phyloP scores from a whole-genome alignment of 2,797 vertebrate genomes.

The Pseudomugil tenellus region DNA sequence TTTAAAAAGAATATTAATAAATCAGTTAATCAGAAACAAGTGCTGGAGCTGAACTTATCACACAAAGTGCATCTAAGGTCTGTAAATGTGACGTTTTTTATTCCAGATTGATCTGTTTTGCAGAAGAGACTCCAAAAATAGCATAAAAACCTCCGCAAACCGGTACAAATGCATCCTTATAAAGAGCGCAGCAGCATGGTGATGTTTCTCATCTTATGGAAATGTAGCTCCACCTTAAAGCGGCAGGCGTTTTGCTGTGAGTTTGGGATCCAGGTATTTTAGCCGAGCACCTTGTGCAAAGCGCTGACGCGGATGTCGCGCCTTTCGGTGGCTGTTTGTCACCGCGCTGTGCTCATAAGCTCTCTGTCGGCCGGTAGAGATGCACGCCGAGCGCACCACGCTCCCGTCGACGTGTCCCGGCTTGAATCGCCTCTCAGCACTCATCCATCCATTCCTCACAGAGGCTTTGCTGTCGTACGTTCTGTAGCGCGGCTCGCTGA shows the following conservation, averaged over 20 bases:
- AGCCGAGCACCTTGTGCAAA: slow-evolving; percentile 25
- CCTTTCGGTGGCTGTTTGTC: too few species aligned
- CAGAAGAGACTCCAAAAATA: slow-evolving; percentile 20
- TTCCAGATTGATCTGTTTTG: background rate
- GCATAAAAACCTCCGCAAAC: slow-evolving; percentile 5
- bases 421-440: slow-evolving; percentile 60
- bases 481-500: too few species aligned
- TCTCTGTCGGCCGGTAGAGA: slow-evolving; percentile 40
- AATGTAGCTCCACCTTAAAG: slow-evolving; percentile 7
- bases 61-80: background rate
- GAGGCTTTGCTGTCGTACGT: slow-evolving; percentile 6
- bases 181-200: background rate
- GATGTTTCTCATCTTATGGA: background rate
- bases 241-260: background rate
- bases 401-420: slow-evolving; percentile 67
- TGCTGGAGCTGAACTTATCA: too few species aligned
- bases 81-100: slow-evolving; percentile 1
- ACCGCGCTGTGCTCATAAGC: too few species aligned
- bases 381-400: slow-evolving; percentile 21
- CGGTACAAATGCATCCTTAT: background rate
- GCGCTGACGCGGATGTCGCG: slow-evolving; percentile 26
- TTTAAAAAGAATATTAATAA: background rate
- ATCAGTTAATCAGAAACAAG: too few species aligned
- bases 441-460: slow-evolving; percentile 34
- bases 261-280: background rate